Base-by-base conservation (phyloP, 2,113 vertebrate genomes). In the Tor tambroides region DNA sequence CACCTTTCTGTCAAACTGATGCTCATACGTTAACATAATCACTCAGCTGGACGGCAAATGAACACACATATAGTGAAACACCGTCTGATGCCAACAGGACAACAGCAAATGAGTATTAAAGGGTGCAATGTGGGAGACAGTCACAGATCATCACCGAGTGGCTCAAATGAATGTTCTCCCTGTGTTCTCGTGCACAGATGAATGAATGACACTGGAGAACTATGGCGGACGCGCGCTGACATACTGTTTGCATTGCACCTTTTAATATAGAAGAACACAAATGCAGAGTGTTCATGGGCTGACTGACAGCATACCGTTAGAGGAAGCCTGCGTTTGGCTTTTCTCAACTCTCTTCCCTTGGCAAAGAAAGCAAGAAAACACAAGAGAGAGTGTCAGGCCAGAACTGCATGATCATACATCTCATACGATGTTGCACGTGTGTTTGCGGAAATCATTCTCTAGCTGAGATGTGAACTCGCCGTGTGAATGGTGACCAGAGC, bases 311-410 rank as follows among this genome's bases (percentile, higher is more conserved):
- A 91, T 95, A 95, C 94, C 95, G 91, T 95, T 95, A 91, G 93
- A 91, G 72, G 95, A 93, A 77, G 93, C 92, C 93, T 95, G 93
- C 90, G 91, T 92, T 92, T 92, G 92, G 91, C 91, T 85, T 90
- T 93, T 92, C 91, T 95, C 94, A 89, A 90, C 93, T 94, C 93
- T 93, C 94, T 92, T 95, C 94, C 93, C 95, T 95, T 95, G 89
- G 85, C 90, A 90, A 56, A 78, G 74, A 84, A 76, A 87, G 79
- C 51, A 80, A 84, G 65, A 86, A 69, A 90, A 78, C 89, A 80
- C 86, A 85, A 91, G 78, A 81, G 84, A 91, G 91, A 91, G 75
- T 84, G 89, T 95, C 93, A 95, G 85, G 89, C 63, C 74, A 5
- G 14, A 82, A n/a, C 67, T 56, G 28, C 38, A 65, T 61, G 83